These are phyloP conservation scores for Hymenochirus boettgeri DNA, from an alignment of 2,113 vertebrate species.

Conservation along the genomic window DNA sequence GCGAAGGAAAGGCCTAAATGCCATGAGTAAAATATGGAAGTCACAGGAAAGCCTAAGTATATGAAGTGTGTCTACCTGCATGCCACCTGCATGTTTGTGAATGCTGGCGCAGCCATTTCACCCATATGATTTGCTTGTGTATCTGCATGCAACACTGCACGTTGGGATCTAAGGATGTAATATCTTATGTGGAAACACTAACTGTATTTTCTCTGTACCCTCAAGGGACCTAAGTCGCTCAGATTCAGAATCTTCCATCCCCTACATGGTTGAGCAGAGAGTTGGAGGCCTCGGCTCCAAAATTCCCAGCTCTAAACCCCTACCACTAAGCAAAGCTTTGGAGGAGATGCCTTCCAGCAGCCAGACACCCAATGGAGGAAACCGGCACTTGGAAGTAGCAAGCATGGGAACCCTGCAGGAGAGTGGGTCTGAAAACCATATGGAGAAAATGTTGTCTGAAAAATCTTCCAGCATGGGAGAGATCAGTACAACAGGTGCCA, in stretches of 20 bases:
- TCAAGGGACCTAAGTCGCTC: constrained; percentile 86
- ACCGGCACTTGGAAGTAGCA: constrained; percentile 61
- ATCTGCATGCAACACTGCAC: too few relatives aligned
- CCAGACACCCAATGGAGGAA: constrained; percentile 71
- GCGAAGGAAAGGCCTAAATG: too few relatives aligned
- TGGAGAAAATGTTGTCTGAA: constrained; percentile 73
- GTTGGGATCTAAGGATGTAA: too few relatives aligned
- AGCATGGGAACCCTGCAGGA: constrained; percentile 51
- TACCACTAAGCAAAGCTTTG: constrained; percentile 62
- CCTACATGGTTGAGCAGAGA: constrained; percentile 76
- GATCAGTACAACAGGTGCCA: constrained; percentile 60
- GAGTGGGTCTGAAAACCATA: constrained; percentile 66
- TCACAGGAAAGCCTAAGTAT: too few relatives aligned
- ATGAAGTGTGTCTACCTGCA: too few relatives aligned
- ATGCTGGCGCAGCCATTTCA: too few relatives aligned
- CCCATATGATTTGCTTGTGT: too few relatives aligned
- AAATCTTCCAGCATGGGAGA: constrained; percentile 80
- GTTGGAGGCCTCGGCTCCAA: constrained; percentile 60
- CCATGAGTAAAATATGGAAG: too few relatives aligned
- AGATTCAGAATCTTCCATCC: constrained; percentile 90
- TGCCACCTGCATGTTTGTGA: too few relatives aligned
- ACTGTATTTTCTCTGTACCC: constrained; percentile 16
- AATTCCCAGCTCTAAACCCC: constrained; percentile 69
- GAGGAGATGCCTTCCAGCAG: constrained; percentile 59
- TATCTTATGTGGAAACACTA: not conserved